Evolutionary conservation across 2,797 vertebrate species (phyloP).

Genomic region (Myotis vivesi): DNA sequence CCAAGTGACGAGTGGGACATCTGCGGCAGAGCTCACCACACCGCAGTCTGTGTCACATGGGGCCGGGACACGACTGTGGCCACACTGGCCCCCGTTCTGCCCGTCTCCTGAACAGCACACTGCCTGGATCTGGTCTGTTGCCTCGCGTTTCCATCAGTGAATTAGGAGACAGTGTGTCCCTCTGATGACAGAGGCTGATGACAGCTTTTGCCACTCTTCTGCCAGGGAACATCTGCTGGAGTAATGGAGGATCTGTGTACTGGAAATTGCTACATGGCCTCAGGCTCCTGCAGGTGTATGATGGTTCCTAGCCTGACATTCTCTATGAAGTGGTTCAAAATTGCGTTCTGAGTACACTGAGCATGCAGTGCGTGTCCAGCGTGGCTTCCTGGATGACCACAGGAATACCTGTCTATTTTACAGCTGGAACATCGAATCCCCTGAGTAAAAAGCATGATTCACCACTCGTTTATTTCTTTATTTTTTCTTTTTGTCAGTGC

Average conservation of each 20-base stretch:
- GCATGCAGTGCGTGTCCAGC: too few species aligned
- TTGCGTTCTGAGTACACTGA: background rate
- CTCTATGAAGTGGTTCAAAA: background rate
- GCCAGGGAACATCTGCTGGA: slow-evolving; percentile 29
- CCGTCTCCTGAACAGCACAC: background rate
- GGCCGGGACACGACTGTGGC: rapidly evolving
- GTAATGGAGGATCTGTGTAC: background rate
- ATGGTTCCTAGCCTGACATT: background rate
- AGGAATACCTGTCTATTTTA: background rate
- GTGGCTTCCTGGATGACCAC: background rate
- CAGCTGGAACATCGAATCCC: background rate
- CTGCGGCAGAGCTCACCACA: background rate
- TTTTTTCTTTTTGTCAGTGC: background rate
- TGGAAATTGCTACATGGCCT: slow-evolving; percentile 35
- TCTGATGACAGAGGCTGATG: background rate
- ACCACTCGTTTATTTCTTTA: background rate
- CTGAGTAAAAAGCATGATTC: background rate
- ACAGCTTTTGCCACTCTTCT: slow-evolving; percentile 16
- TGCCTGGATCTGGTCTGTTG: background rate
- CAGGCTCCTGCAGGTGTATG: background rate
- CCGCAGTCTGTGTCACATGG: background rate
- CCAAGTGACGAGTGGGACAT: slow-evolving; percentile 16
- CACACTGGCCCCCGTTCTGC: background rate
- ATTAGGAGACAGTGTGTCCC: background rate
- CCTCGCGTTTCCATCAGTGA: background rate